These are phyloP conservation scores for Mellivora capensis DNA, from an alignment of 2,113 vertebrate genomes.

Conservation along the genomic window DNA sequence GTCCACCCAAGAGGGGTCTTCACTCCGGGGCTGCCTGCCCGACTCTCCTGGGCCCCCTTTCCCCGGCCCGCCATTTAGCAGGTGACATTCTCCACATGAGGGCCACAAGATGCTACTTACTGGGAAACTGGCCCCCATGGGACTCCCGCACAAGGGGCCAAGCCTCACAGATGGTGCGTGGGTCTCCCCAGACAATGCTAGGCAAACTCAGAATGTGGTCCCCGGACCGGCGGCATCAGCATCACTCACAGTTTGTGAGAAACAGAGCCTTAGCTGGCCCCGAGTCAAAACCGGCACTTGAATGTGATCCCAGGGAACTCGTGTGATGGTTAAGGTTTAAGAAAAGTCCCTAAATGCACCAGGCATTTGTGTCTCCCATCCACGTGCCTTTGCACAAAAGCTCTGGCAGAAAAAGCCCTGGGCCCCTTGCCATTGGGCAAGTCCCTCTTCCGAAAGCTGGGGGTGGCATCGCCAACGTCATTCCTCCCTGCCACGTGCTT, in stretches of 20 bases:
- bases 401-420: too few species aligned
- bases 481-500: fast-evolving
- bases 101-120: fast-evolving
- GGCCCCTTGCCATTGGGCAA: background rate
- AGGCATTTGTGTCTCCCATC: background rate
- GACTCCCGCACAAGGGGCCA: background rate
- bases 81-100: fast-evolving
- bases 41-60: fast-evolving
- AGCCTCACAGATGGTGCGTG: fast-evolving
- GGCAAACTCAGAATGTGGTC: background rate
- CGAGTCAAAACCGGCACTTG: too few species aligned
- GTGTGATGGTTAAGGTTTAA: fast-evolving
- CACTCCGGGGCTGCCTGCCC: fast-evolving
- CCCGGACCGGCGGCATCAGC: background rate
- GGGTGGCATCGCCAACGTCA: fast-evolving
- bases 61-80: background rate
- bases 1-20: background rate
- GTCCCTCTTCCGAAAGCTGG: background rate
- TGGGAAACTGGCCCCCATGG: background rate
- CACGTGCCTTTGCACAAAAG: background rate
- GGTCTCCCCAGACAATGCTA: fast-evolving
- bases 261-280: fast-evolving
- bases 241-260: background rate
- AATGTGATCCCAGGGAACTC: fast-evolving
- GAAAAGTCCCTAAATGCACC: fast-evolving